These are phyloP conservation scores for Latrodectus elegans DNA, from an alignment of 2,888 invertebrate species.

Conservation along the genomic window DNA sequence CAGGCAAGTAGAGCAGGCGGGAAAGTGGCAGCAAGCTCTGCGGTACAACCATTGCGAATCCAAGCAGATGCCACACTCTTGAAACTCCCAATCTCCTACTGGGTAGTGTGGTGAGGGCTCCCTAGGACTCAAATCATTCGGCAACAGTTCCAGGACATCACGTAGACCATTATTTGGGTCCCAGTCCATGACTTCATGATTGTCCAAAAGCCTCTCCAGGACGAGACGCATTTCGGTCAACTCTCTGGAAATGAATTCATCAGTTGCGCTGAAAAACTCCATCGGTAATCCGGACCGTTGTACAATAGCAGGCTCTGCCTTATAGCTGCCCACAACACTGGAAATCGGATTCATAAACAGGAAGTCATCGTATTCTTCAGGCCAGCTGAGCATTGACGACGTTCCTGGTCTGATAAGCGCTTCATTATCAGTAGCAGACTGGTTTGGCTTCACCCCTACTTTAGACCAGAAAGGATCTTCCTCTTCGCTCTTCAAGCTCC, in stretches of 20 bases:
- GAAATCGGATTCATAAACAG: background rate
- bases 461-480: conserved; percentile 13
- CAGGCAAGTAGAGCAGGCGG: conserved; percentile 74
- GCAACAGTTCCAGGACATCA: conserved; percentile 65
- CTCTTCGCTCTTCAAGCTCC: conserved; percentile 31
- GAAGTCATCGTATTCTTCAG: conserved; percentile 14
- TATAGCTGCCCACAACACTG: background rate
- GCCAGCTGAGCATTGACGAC: background rate
- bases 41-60: conserved; percentile 71
- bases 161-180: conserved; percentile 56
- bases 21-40: conserved; percentile 74
- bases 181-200: conserved; percentile 45
- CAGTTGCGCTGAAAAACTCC: conserved; percentile 12
- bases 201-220: conserved; percentile 68
- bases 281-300: background rate
- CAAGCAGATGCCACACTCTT: conserved; percentile 74
- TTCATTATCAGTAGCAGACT: background rate
- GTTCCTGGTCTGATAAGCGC: background rate
- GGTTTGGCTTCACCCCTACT: background rate
- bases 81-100: conserved; percentile 67
- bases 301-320: background rate
- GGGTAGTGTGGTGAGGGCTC: conserved; percentile 69
- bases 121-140: conserved; percentile 41
- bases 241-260: conserved; percentile 67
- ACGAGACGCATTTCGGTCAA: conserved; percentile 70